Evolutionary conservation across 2,888 invertebrate species (phyloP), one percentile per base, ranked within the genome.

Genomic region (Polylopha cassiicola): DNA sequence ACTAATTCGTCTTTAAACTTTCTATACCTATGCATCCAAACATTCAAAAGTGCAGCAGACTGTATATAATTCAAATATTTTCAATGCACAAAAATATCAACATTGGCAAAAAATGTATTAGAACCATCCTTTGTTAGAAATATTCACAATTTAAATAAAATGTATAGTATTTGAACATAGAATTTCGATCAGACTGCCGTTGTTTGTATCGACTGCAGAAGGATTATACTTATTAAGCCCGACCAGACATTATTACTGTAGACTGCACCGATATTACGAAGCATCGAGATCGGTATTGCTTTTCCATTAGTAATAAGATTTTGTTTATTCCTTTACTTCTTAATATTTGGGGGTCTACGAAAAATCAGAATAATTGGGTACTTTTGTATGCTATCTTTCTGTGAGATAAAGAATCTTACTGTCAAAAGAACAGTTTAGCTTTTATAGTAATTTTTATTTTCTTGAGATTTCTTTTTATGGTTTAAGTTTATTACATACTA

Each of bases 261-360:
- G 34, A 45, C 42, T 31, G 44, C 37, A 33, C 39, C 50, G 55
- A 59, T 59, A 61, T 58, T 53, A 46, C 46, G 53, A 54, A 54
- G 57, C 57, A 53, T 57, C 55, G 59, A 37, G 43, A 39, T 37
- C 45, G 50, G 56, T 62, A 63, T 65, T 64, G 62, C 65, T 66
- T 65, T 65, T 66, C 63, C 60, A 66, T 69, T 63, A 65, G 53
- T 55, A 53, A 52, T 63, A 55, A 46, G 52, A 58, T 63, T 61
- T 59, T 59, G 57, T 58, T 60, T 60, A 51, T 48, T 53, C 50
- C 43, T 51, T 48, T 43, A 45, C 48, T 51, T 46, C 46, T 37
- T 44, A 48, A 57, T 53, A 54, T 44, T 53, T 36, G 20, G 30
- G 18, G 38, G 34, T 43, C 20, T 29, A 39, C 42, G 24, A 15